Conservation (phyloP, 64 coral and sea anemone species). For the Orbicella faveolata region DNA sequence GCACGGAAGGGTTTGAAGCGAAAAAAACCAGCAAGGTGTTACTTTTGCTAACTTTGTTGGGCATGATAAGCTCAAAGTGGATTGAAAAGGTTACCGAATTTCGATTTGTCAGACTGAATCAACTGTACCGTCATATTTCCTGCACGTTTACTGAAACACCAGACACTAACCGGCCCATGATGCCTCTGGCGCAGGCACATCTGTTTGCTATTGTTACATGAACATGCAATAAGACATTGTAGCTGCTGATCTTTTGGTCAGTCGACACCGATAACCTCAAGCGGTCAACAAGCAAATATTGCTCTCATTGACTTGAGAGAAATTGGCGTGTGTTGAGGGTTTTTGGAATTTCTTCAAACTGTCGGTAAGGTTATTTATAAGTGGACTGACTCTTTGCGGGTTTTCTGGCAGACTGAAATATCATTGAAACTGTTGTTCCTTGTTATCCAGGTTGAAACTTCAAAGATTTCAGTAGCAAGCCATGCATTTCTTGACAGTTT, state of each 20-base stretch:
- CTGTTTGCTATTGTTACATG: slow-evolving; percentile 38
- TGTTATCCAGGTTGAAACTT: slow-evolving; percentile 8
- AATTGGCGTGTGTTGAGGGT: neutral
- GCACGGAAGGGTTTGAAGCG: neutral
- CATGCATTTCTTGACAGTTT: slow-evolving; percentile 1
- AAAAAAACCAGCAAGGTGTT: neutral
- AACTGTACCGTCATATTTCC: slow-evolving; percentile 10
- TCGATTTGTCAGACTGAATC: neutral
- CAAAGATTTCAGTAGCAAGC: neutral
- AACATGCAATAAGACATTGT: neutral
- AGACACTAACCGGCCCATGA: neutral
- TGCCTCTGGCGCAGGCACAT: neutral
- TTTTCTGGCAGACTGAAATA: neutral
- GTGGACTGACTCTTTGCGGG: neutral
- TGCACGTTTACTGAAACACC: neutral
- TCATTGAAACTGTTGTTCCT: neutral
- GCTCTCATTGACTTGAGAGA: neutral
- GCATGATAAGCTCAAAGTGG: neutral
- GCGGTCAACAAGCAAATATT: neutral
- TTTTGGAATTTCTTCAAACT: neutral
- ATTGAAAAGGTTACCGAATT: neutral
- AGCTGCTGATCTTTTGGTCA: neutral
- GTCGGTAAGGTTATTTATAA: neutral
- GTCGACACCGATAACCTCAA: slow-evolving; percentile 20
- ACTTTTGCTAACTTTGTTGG: neutral